Conservation (phyloP, 2,888 invertebrate species). For the Cheilosia variabilis region DNA sequence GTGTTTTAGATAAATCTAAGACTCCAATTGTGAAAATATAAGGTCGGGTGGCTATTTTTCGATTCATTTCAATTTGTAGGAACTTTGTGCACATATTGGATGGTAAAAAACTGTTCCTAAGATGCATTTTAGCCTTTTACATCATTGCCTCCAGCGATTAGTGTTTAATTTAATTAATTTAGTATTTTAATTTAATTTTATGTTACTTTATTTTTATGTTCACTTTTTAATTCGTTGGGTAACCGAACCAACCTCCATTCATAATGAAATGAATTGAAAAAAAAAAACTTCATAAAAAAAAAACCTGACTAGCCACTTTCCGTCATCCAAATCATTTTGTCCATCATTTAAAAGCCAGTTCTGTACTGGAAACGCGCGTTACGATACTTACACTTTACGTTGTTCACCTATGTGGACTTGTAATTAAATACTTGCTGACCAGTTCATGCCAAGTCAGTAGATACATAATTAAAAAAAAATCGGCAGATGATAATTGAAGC, state of each 20-base stretch:
- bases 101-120: too few relatives aligned
- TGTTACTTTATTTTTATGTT: too few relatives aligned
- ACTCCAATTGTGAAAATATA: too few relatives aligned
- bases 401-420: background rate
- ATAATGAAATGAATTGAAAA: background rate
- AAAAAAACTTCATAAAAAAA: background rate
- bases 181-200: too few relatives aligned
- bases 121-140: too few relatives aligned
- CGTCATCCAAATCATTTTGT: background rate
- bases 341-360: background rate
- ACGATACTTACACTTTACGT: background rate
- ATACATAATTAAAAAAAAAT: background rate
- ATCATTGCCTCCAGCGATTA: too few relatives aligned
- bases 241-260: background rate
- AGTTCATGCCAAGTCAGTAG: background rate
- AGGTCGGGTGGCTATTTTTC: too few relatives aligned
- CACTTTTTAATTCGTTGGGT: too few relatives aligned
- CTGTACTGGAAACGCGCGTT: background rate
- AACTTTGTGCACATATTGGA: too few relatives aligned
- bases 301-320: background rate
- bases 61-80: too few relatives aligned
- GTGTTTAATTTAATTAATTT: too few relatives aligned
- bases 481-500: background rate
- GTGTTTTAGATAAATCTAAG: too few relatives aligned
- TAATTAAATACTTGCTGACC: background rate